A percentile compares a stretch with the other conserved stretches of the same genome.
These are phyloP conservation scores for Chelonus formosanus DNA, from an alignment of 2,888 invertebrate genomes.

Conservation along the genomic window DNA sequence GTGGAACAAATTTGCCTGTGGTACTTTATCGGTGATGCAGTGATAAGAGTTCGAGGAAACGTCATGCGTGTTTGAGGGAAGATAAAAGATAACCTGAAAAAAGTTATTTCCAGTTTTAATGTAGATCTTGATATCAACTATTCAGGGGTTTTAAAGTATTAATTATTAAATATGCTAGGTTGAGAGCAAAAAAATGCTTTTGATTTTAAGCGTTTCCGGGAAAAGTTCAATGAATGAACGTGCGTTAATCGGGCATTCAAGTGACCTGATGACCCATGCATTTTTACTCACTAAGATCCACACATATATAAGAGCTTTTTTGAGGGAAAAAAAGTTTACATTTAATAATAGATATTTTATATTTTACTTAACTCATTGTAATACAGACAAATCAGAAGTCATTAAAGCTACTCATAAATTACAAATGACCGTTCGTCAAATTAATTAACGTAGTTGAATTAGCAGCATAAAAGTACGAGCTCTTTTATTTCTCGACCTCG, in stretches of 20 bases:
- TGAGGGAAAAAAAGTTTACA: neutral
- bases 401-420: too few relatives aligned
- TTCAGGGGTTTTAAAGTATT: too few relatives aligned
- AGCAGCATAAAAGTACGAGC: slow-evolving; percentile 15
- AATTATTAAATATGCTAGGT: too few relatives aligned
- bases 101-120: neutral
- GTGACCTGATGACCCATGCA: slow-evolving; percentile 54
- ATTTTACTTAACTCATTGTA: neutral
- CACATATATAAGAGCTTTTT: neutral
- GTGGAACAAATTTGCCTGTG: too few relatives aligned
- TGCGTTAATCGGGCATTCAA: slow-evolving; percentile 53
- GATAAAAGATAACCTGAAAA: neutral
- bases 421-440: slow-evolving; percentile 1
- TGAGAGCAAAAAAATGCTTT: too few relatives aligned
- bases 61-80: slow-evolving; percentile 9
- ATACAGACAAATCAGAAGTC: neutral
- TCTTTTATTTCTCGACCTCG: slow-evolving; percentile 12
- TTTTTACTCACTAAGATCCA: too few relatives aligned
- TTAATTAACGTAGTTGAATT: slow-evolving; percentile 32
- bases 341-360: neutral
- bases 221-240: slow-evolving; percentile 44
- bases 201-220: too few relatives aligned
- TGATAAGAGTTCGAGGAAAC: neutral
- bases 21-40: neutral
- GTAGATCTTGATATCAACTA: too few relatives aligned